phyloP scores from a whole-genome alignment of 2,113 vertebrate species.

The Aegithalos caudatus region DNA sequence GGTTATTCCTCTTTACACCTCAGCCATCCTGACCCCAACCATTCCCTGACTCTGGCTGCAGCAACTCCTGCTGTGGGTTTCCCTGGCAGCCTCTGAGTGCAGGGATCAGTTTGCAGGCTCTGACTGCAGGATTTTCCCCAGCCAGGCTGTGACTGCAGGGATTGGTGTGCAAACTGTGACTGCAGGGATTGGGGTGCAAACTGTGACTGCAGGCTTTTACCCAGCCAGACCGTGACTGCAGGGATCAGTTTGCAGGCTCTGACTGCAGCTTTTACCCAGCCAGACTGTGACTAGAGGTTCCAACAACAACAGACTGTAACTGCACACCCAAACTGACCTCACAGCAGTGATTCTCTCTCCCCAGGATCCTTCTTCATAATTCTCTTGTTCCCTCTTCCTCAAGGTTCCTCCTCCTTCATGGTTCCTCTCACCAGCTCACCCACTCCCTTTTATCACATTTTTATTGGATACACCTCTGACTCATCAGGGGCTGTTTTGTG shows the following conservation, averaged over 20 bases:
- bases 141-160: background rate
- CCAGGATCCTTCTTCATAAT: background rate
- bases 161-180: too few relatives aligned
- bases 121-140: too few relatives aligned
- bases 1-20: background rate
- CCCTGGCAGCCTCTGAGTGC: background rate
- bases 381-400: background rate
- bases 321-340: background rate
- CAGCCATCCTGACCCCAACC: background rate
- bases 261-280: too few relatives aligned
- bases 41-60: background rate
- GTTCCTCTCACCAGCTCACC: background rate
- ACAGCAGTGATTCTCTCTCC: background rate
- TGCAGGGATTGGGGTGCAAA: background rate
- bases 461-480: background rate
- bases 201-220: too few relatives aligned
- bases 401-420: background rate
- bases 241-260: too few relatives aligned
- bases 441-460: background rate
- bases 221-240: background rate
- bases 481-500: background rate
- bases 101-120: background rate
- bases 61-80: background rate
- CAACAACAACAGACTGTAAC: background rate
- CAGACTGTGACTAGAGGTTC: background rate